Base-by-base conservation (phyloP, 1,140 invertebrate genomes). In the Aphis gossypii region DNA sequence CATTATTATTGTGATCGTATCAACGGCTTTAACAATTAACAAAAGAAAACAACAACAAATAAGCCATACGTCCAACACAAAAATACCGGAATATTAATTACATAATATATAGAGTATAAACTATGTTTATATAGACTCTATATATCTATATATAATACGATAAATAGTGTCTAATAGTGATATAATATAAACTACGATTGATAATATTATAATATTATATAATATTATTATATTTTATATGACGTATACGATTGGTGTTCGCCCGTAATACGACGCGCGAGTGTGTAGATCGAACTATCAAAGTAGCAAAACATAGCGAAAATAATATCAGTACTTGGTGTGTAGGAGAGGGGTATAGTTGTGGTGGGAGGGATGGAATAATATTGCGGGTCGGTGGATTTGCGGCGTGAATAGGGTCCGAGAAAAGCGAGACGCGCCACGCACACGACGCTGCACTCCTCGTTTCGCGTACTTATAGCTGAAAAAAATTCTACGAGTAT, bases 401-500 rank as follows among this genome's bases (percentile, higher is more conserved):
- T 86, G 23, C 14, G 9, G 14, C 14, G 60, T 14, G 25, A 41
- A 84, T 84, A 86, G 38, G 83, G 41, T 86, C 84, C 23, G 23
- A 86, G 38, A 20, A 41, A 8, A 0, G 23, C 56, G 56, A 25
- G 21, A 44, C 21, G 23, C 38, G 41, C 23, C 5, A 46, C 46
- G 5, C 21, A 83, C 21, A 21, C 38, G n/a, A n/a, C n/a, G 23
- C 9, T 20, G 14, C 38, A 21, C 38, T 83, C 48, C 11, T 41
- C 20, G 44, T 46, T 46, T 68, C 11, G n/a, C 54, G 54, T 23
- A 41, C 38, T 41, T 41, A 54, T 54, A 23, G 21, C 44, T n/a
- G 30, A 87, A n/a, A 48, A 46, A 87, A 48, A 87, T 87, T 87
- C 86, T 21, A 87, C 86, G 46, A 87, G 86, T 87, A 87, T 87